Percentiles rank a stretch among this genome's conserved stretches.
Evolutionary conservation across 2,113 vertebrate species (phyloP).

Genomic region (Brachirus orientalis): DNA sequence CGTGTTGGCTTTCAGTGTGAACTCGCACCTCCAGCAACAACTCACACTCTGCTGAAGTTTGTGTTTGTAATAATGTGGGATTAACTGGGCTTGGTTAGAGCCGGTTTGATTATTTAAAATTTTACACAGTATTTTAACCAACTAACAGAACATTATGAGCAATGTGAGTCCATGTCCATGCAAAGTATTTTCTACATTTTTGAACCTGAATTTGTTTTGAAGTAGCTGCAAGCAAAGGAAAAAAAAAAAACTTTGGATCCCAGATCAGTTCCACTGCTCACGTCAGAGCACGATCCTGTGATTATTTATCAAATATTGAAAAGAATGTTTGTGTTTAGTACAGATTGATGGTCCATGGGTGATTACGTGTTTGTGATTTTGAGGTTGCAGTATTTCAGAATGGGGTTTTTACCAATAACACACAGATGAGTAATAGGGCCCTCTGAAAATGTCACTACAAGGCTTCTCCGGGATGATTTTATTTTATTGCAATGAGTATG

Average conservation of each 20-base stretch:
- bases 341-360: conserved; percentile 1
- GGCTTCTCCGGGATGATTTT: conserved; percentile 39
- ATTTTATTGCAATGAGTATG: conserved; percentile 37
- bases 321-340: not conserved
- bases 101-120: conserved; percentile 16
- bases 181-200: not conserved
- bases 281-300: no score
- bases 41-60: conserved; percentile 5
- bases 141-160: conserved; percentile 23
- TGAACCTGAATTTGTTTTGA: not conserved
- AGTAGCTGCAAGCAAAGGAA: no score
- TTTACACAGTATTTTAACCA: conserved; percentile 31
- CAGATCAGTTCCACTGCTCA: no score
- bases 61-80: not conserved
- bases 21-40: not conserved
- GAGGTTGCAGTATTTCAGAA: no score
- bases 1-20: not conserved
- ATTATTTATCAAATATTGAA: not conserved
- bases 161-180: conserved; percentile 32
- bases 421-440: conserved; percentile 13
- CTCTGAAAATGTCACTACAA: conserved; percentile 27
- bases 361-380: not conserved
- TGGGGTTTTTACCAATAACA: not conserved
- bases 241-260: not conserved
- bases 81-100: not conserved